These are phyloP conservation scores for Eilema griseolum DNA, from an alignment of 2,888 invertebrate species.

Conservation along the genomic window DNA sequence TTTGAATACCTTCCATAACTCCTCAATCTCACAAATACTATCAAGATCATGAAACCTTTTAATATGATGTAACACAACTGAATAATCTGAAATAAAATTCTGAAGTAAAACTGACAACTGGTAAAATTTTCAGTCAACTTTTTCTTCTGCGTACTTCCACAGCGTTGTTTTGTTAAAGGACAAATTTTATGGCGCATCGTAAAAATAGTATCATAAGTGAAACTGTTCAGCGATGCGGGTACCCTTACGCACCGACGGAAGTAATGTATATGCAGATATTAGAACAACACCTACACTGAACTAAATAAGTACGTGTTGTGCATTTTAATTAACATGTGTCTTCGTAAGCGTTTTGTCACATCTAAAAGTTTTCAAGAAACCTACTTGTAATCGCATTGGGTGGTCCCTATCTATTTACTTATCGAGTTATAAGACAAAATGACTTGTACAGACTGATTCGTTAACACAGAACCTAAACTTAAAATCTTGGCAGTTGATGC, in stretches of 20 bases:
- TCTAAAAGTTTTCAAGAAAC: conserved; percentile 6
- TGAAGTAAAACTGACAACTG: neutral
- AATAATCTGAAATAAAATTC: neutral
- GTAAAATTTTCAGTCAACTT: neutral
- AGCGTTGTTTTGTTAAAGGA: conserved; percentile 28
- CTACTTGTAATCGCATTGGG: neutral
- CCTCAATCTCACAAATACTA: too few relatives aligned
- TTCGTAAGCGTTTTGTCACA: conserved; percentile 38
- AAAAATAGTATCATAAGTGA: conserved; percentile 66
- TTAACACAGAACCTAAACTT: neutral
- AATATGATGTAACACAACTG: too few relatives aligned
- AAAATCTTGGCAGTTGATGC: neutral
- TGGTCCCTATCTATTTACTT: conserved; percentile 1
- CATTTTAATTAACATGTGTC: conserved; percentile 59
- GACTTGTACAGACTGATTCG: neutral
- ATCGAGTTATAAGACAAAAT: neutral
- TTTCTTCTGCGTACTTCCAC: neutral
- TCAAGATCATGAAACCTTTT: too few relatives aligned
- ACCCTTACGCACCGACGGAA: conserved; percentile 78
- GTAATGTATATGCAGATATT: conserved; percentile 68
- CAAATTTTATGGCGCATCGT: conserved; percentile 39
- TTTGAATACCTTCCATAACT: too few relatives aligned
- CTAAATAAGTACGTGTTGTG: conserved; percentile 69
- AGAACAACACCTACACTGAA: conserved; percentile 71
- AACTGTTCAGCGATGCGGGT: conserved; percentile 75